A percentile compares a stretch with the other conserved stretches of the same genome.
Conservation (phyloP, 2,113 vertebrate genomes). For the Malurus melanocephalus region DNA sequence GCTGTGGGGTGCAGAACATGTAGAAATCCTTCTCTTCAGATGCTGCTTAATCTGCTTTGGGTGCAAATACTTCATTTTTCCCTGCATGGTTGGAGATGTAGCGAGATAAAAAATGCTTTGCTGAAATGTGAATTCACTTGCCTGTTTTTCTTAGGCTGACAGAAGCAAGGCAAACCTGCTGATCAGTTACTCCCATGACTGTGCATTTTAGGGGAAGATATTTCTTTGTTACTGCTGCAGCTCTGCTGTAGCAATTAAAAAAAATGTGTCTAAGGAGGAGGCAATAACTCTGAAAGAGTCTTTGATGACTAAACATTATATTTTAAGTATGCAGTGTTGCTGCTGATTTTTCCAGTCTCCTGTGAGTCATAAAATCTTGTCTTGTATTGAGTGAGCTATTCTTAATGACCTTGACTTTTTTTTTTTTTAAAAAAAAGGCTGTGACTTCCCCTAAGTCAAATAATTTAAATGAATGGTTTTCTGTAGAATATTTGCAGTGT, state of each 20-base stretch:
- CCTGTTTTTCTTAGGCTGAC: neutral
- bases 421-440: neutral
- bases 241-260: slow-evolving; percentile 18
- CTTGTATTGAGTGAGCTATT: neutral
- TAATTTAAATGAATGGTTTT: slow-evolving; percentile 27
- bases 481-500: neutral
- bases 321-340: neutral
- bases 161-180: neutral
- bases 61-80: neutral
- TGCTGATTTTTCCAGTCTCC: slow-evolving; percentile 28
- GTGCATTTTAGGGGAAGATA: neutral
- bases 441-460: neutral
- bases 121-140: neutral
- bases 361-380: slow-evolving; percentile 39
- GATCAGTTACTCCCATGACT: neutral
- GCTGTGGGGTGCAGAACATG: neutral
- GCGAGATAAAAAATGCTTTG: neutral
- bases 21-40: neutral
- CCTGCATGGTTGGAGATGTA: neutral
- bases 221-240: slow-evolving; percentile 22
- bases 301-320: slow-evolving; percentile 32
- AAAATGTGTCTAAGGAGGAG: slow-evolving; percentile 1
- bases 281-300: neutral
- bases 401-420: slow-evolving; percentile 34
- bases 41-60: neutral